Evolutionary conservation across 2,888 invertebrate genomes (phyloP), one percentile per base, ranked within the genome.

Genomic region (Sisyra terminalis): DNA sequence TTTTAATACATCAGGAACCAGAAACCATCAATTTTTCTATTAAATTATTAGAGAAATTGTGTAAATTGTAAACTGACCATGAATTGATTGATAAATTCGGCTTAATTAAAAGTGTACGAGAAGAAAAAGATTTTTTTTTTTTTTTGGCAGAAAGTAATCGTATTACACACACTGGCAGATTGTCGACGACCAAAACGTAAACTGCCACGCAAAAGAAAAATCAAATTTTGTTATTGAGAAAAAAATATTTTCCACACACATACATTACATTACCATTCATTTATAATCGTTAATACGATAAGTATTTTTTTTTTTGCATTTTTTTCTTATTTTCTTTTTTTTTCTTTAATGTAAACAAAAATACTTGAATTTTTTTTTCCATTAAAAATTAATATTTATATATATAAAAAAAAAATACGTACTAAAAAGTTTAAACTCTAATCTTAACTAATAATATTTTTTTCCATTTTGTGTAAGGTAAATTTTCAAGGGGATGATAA

Each of bases 401-500:
- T 11, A 31, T 31, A 11, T 11, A 11, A 31, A 35, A 35, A 35
- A 34, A 35, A 35, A 35, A 15, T 8, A 15, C 18, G 17, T 37
- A 37, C 37, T 37, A 37, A 37, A 37, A 9, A 36, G 8, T 18
- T 16, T 8, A 17, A 18, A 15, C 17, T 10, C 37, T 37, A 37
- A 37, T 17, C 37, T 37, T 37, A 37, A 37, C 16, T 37, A 18
- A n/a, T 37, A 36, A 10, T 35, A 9, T 35, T 35, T 35, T 35
- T 13, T 7, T 6, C 2, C 7, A 5, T 5, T 24, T 35, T 35
- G 13, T 35, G 13, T 35, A 35, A 3, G 14, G 3, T 9, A 15
- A 15, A 15, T 35, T 35, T 35, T 35, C 7, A 34, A 11, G 7
- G 5, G 7, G 13, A 35, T 35, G 35, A 35, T 2, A 35, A 35